A percentile compares a stretch with the other conserved stretches of the same genome.
Conservation (phyloP, 2,888 invertebrate species). For the Marasmarcha lunaedactyla region DNA sequence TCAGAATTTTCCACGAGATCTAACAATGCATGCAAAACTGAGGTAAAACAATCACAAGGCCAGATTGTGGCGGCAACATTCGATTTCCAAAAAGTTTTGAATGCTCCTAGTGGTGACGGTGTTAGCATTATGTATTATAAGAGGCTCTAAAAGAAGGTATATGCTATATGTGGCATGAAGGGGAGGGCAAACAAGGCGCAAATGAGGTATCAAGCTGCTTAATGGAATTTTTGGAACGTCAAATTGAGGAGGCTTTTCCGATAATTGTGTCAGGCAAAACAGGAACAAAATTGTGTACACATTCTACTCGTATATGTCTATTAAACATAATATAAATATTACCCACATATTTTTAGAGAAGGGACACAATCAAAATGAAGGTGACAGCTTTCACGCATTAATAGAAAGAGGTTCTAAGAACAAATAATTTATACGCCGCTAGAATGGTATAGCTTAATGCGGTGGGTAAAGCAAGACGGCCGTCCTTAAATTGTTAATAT, state of each 20-base stretch:
- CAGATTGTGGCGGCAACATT: slow-evolving; percentile 11
- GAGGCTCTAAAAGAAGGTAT: slow-evolving; percentile 7
- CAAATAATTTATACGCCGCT: slow-evolving; percentile 6
- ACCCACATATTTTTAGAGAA: slow-evolving; percentile 7
- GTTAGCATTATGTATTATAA: slow-evolving; percentile 16
- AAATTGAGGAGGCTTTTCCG: slow-evolving; percentile 6
- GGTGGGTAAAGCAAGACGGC: slow-evolving; percentile 6
- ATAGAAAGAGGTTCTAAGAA: slow-evolving; percentile 6
- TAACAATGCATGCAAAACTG: slow-evolving; percentile 10
- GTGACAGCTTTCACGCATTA: slow-evolving; percentile 8
- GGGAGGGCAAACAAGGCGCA: slow-evolving; percentile 15
- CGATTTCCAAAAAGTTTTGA: slow-evolving; percentile 16
- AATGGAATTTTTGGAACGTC: neutral
- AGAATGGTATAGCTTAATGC: slow-evolving; percentile 4
- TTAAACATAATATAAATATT: slow-evolving; percentile 1
- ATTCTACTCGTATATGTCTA: slow-evolving; percentile 6
- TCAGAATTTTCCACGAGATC: slow-evolving; percentile 4
- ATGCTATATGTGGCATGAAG: slow-evolving; percentile 19
- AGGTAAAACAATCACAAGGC: slow-evolving; percentile 6
- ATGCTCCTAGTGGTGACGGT: slow-evolving; percentile 12
- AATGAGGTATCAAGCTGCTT: slow-evolving; percentile 17
- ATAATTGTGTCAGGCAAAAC: slow-evolving; percentile 14
- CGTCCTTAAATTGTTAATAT: slow-evolving; percentile 5
- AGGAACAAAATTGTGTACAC: slow-evolving; percentile 12
- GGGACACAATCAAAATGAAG: slow-evolving; percentile 11